Percentiles rank a stretch among this genome's conserved stretches.
These are phyloP conservation scores for Onychostoma macrolepis DNA, from an alignment of 2,113 vertebrate genomes.

Conservation along the genomic window DNA sequence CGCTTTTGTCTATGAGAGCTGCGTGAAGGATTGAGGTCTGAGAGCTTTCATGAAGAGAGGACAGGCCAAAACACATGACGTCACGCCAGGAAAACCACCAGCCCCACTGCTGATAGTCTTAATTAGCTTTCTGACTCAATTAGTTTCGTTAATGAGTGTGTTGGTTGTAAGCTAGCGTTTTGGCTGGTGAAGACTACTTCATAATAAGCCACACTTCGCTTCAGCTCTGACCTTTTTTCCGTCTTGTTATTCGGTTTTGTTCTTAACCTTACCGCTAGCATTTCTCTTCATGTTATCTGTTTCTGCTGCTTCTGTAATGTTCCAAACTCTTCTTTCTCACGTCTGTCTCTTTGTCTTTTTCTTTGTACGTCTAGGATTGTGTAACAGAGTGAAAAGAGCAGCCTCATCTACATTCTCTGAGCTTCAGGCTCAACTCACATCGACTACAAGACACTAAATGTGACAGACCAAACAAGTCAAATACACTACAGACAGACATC, in stretches of 20 bases:
- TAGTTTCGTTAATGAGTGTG: conserved; percentile 57
- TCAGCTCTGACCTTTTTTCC: background rate
- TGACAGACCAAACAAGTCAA: conserved; percentile 52
- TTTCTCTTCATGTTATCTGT: background rate
- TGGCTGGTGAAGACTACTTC: conserved; percentile 50
- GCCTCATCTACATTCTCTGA: conserved; percentile 55
- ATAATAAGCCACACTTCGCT: conserved; percentile 22
- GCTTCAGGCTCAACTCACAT: conserved; percentile 29
- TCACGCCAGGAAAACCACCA: conserved; percentile 42
- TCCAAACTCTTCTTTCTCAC: background rate
- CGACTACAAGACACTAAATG: conserved; percentile 32
- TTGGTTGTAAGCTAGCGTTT: conserved; percentile 50
- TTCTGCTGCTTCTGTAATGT: background rate
- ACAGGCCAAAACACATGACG: conserved; percentile 50
- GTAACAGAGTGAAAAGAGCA: conserved; percentile 37
- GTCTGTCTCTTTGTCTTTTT: conserved; percentile 25
- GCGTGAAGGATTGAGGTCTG: background rate
- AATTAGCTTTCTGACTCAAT: conserved; percentile 65
- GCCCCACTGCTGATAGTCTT: conserved; percentile 64
- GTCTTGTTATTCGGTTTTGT: background rate
- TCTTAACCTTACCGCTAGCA: background rate
- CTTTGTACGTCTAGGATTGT: background rate
- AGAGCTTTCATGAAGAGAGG: background rate
- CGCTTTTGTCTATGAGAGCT: background rate
- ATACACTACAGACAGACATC: conserved; percentile 36